Percentiles rank a stretch among this genome's conserved stretches.
Conservation (phyloP, 2,113 vertebrate species). For the Anthoscopus minutus region DNA sequence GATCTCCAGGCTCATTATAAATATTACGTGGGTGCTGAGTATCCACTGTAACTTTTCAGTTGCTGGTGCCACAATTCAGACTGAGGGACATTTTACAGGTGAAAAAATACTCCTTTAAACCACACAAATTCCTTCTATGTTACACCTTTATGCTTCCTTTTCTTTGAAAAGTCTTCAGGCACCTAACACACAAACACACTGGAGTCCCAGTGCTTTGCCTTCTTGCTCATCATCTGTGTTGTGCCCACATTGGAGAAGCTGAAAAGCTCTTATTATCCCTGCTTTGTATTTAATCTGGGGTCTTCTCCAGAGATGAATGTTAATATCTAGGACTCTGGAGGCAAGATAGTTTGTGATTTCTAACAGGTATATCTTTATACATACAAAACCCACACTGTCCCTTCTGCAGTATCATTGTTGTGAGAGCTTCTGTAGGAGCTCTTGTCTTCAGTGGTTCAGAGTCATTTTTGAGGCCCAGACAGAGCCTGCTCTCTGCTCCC, state of each 20-base stretch:
- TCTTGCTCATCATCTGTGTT: background rate
- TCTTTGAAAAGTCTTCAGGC: background rate
- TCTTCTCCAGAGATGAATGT: background rate
- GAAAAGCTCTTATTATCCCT: background rate
- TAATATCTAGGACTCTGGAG: background rate
- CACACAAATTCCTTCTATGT: background rate
- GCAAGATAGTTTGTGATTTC: background rate
- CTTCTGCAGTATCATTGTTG: background rate
- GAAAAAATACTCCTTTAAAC: background rate
- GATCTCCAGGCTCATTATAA: background rate
- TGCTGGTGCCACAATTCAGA: background rate
- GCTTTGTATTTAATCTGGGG: background rate
- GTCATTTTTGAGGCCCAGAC: background rate
- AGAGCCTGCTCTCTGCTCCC: background rate
- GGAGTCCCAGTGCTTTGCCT: background rate
- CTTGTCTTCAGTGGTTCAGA: background rate
- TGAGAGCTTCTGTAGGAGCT: background rate
- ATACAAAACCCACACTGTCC: background rate
- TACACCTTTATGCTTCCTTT: background rate
- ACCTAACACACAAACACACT: rapidly evolving
- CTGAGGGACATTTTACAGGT: background rate
- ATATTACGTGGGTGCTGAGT: background rate
- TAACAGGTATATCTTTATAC: background rate
- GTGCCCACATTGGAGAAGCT: background rate
- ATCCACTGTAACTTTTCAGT: background rate